Base-by-base conservation (phyloP, 64 coral and sea anemone genomes). In the Stichodactyla mertensii region DNA sequence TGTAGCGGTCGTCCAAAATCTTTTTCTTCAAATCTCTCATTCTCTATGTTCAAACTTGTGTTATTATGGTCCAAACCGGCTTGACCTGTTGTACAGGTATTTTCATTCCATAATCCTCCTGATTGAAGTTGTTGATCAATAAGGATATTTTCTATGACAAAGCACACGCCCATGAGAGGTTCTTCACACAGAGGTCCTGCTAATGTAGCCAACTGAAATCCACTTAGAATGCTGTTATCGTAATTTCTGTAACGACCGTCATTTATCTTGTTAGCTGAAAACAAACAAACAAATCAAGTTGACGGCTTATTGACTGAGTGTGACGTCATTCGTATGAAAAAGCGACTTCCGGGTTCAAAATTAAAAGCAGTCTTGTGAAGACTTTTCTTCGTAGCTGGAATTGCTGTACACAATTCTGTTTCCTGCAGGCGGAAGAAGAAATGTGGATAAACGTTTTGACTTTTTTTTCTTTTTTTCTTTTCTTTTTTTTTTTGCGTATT, bases 101-200 rank as follows among this genome's bases (percentile, higher is more conserved):
- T 71, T 26, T 71, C 66, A 71, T 71, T 24, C 10, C 69, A 56
- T 51, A 57, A 11, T 7, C 22, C 36, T 87, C 78, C 16, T 57
- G 52, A 51, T 82, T 89, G 77, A 67, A n/a, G 23, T 67, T 28
- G 81, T 45, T 69, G 12, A 81, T 86, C 78, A 74, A 71, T 91
- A 87, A 74, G n/a, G 24, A 91, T 90, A 10, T 95, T 87, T 78
- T 99, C 97, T 10, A 99, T 92, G 20, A 95, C 78, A 57, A 99
- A 95, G 71, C 93, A 95, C 5, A 99, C 97, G 6, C 97, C 97
- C 97, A 99, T 99, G 58, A 99, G 67, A 56, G 97, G 97, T 88
- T 99, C 97, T 85, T 94, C 88, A 55, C 97, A 99, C 19, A 99
- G 57, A 14, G 97, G 97, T 16, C 97, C 93, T 22, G 93, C 88